phyloP scores from a whole-genome alignment of 2,797 vertebrate species.

The Bradypodion ventrale region DNA sequence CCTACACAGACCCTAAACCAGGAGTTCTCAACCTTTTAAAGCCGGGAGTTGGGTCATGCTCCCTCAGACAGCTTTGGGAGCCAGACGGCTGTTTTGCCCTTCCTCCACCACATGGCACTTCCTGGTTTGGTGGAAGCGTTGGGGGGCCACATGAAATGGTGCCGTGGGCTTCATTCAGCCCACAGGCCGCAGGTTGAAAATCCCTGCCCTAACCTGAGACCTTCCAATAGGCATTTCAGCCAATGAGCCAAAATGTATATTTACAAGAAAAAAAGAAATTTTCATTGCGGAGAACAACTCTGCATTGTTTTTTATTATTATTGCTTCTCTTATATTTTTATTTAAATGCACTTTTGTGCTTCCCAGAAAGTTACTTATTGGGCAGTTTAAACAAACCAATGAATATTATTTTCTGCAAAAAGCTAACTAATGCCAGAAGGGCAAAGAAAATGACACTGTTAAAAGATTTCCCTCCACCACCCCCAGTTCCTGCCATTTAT shows the following conservation, averaged over 20 bases:
- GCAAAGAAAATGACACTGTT: not conserved
- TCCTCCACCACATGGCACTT: no score
- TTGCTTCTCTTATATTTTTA: not conserved
- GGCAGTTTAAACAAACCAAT: not conserved
- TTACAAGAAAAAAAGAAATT: not conserved
- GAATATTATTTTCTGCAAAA: not conserved
- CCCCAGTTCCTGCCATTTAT: not conserved
- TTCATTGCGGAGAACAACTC: not conserved
- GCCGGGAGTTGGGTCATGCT: no score
- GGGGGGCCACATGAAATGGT: no score
- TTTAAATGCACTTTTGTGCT: not conserved
- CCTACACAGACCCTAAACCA: not conserved
- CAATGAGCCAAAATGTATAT: not conserved
- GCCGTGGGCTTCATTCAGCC: no score
- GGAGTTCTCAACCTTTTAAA: not conserved
- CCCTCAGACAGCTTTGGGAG: no score
- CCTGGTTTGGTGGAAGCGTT: no score
- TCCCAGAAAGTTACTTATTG: not conserved
- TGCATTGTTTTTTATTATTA: not conserved
- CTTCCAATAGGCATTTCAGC: not conserved
- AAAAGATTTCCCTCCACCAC: no score
- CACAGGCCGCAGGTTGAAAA: no score
- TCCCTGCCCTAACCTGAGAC: not conserved
- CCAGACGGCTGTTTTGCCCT: no score
- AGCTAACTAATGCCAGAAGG: not conserved